These are phyloP conservation scores for Lethrus apterus DNA, from an alignment of 1,140 invertebrate species.

Conservation along the genomic window DNA sequence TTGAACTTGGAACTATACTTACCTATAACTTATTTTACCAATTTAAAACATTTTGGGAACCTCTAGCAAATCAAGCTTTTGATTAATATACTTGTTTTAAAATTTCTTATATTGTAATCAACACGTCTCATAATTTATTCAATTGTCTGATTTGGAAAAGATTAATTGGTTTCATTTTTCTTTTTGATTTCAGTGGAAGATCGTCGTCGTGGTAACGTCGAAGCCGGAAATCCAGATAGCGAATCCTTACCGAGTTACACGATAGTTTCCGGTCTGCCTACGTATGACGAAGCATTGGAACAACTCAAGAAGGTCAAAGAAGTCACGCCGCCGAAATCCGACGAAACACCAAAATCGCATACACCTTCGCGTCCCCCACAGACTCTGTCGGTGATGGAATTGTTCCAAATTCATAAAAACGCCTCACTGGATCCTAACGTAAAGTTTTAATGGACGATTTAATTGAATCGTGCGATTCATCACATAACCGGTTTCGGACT, in stretches of 20 bases:
- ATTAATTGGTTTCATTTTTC: conserved; percentile 10
- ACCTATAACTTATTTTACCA: too few species aligned
- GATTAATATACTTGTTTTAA: neutral
- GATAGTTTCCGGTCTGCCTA: conserved; percentile 53
- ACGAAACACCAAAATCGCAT: conserved; percentile 9
- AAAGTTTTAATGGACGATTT: too few species aligned
- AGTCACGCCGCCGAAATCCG: conserved; percentile 14
- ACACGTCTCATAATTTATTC: neutral
- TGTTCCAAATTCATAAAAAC: conserved; percentile 34
- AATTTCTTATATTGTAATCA: neutral
- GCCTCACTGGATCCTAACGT: too few species aligned
- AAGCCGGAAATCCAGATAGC: conserved; percentile 34
- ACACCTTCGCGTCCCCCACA: conserved; percentile 27
- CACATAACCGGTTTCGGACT: too few species aligned
- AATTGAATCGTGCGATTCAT: too few species aligned
- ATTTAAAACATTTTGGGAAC: too few species aligned
- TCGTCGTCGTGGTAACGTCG: conserved; percentile 25
- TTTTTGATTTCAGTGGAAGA: conserved; percentile 34
- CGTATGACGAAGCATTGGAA: conserved; percentile 53
- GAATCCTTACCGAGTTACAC: conserved; percentile 55
- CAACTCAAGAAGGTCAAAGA: conserved; percentile 42
- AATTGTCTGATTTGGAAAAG: neutral
- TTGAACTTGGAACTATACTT: too few species aligned
- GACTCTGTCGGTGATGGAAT: conserved; percentile 36
- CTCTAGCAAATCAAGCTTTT: too few species aligned